Base-by-base conservation (phyloP, 2,888 invertebrate species). In the Xylocampa areola region DNA sequence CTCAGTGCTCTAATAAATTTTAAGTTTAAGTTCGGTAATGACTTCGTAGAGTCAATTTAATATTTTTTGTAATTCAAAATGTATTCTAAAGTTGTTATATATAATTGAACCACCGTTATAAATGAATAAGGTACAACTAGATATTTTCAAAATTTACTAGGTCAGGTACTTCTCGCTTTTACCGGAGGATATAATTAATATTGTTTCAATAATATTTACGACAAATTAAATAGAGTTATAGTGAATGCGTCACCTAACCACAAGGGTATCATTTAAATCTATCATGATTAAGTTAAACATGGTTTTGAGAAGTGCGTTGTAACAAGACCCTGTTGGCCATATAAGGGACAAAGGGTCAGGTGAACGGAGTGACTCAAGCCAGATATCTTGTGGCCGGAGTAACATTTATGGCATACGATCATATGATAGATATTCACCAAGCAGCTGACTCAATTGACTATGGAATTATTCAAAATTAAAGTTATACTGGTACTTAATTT, bases 271-370 rank as follows among this genome's bases (percentile, higher is more conserved):
- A 47, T 21, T 63, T 66, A 55, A 64, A 66, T 69, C 70, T 64
- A 50, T 44, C 70, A 48, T 63, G 64, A 69, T 69, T 47, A 43
- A 68, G 51, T 64, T 30, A 52, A 68, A 41, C 60, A 63, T 41
- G 63, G 52, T 61, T 69, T 55, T 65, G 65, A 45, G 70, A 23
- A 66, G 43, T 62, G 51, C 49, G 50, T 63, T 49, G 67, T 60
- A 63, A 75, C 52, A 35, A 27, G 54, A 58, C 37, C 54, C 54
- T 19, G 44, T 2, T 49, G 2, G 5, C 71, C 72, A 43, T 67
- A 71, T 63, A 67, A 4, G 68, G 72, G 8, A 73, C 75, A 74
- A 71, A 71, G 63, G 62, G 48, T 61, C 47, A 69, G 37, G 71
- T 58, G 47, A 74, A 41, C 43, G 50, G 39, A 23, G 41, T 73